Conservation (phyloP, 2,113 vertebrate genomes). For the Nothocercus nigrocapillus region DNA sequence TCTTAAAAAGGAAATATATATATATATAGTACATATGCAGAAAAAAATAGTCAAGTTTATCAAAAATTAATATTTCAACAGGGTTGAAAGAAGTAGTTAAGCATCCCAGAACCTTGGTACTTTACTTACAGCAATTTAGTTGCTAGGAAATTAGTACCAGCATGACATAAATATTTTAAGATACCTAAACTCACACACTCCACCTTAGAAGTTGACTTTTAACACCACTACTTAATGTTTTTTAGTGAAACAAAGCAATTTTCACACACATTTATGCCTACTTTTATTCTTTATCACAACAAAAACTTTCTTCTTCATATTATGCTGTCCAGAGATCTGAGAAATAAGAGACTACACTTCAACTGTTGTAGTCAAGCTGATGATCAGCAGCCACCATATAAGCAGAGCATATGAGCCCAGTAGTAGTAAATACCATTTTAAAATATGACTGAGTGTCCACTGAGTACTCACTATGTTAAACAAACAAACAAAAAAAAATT, state of each 20-base stretch:
- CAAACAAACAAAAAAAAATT: background rate
- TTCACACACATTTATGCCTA: background rate
- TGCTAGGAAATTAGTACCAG: background rate
- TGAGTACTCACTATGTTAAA: background rate
- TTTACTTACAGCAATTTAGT: background rate
- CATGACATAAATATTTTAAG: background rate
- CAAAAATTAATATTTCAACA: background rate
- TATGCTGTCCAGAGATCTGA: rapidly evolving
- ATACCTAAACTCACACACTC: background rate
- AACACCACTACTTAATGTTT: background rate
- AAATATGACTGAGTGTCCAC: background rate
- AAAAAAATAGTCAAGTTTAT: background rate
- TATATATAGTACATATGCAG: no score
- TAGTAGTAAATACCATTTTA: background rate
- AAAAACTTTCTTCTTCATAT: background rate
- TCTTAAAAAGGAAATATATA: background rate
- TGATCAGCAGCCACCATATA: background rate
- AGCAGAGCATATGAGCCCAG: rapidly evolving
- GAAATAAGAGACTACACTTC: background rate
- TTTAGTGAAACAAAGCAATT: background rate
- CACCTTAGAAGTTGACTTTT: background rate
- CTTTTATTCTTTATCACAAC: background rate
- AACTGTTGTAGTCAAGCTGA: rapidly evolving
- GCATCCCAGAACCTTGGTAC: background rate
- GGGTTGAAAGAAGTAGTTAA: background rate